Evolutionary conservation across 2,888 invertebrate species (phyloP), one percentile per base, ranked within the genome.

Genomic region (Alitta virens): DNA sequence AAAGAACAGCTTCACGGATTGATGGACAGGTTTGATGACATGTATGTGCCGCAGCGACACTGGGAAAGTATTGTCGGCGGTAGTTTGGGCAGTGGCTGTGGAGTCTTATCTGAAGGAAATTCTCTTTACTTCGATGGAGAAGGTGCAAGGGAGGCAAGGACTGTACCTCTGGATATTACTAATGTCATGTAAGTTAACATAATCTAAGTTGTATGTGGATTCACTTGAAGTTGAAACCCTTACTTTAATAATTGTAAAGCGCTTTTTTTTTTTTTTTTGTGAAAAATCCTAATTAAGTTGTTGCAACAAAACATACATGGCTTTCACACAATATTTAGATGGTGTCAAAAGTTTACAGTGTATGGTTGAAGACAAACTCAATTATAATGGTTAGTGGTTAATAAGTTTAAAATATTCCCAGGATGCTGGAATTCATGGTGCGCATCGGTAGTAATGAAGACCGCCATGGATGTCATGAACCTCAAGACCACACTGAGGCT

Each of bases 1-100:
- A n/a, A 7, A 38, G 72, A 66, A 16, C 33, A 33, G 33, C 33
- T 24, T 77, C 74, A 5, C 68, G 78, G 77, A 2, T 74, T 81
- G 74, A 66, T 78, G 27, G 82, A 82, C 65, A 68, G 79, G 56
- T 82, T 82, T 72, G 81, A 82, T 63, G 76, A 79, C 66, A 68
- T 68, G 42, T 75, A 75, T 63, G 70, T 73, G 56, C 77, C 79
- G 0, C 72, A 73, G 2, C 70, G 72, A 27, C 70, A 72, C 59
- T 82, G 81, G 82, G 67, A 69, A 57, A 64, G 69, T 1, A 71
- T 79, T 12, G 66, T 72, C 53, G 81, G 81, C n/a, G 80, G 79
- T 2, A 69, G 74, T 49, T 69, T 80, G n/a, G 77, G 78, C 0
- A 64, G 68, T 21, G 75, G 75, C 5, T 81, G 81, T 71, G 81